Conservation (phyloP, 2,113 vertebrate genomes). For the Seriola dumerili region DNA sequence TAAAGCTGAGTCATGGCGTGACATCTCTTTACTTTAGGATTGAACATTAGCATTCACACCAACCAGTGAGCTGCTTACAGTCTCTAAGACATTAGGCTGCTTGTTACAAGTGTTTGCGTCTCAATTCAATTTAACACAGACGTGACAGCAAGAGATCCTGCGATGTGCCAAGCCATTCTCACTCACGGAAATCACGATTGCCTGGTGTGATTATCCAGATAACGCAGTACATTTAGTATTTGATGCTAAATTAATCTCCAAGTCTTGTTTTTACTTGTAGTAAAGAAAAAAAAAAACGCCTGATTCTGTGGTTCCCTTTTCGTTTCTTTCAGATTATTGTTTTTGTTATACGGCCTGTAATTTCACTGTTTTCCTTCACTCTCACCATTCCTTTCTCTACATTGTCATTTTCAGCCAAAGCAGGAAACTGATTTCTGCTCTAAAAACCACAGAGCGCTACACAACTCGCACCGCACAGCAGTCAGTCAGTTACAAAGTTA, state of each 20-base stretch:
- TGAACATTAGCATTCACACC: constrained; percentile 58
- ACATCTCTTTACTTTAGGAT: constrained; percentile 56
- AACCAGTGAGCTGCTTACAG: constrained; percentile 19
- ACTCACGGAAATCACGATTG: not conserved
- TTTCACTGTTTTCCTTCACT: not conserved
- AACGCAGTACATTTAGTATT: not conserved
- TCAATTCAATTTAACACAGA: constrained; percentile 26
- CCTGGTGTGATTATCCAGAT: constrained; percentile 10
- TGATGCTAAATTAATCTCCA: not conserved
- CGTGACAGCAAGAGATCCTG: not conserved
- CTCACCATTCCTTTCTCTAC: not conserved
- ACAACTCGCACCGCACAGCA: too few species aligned
- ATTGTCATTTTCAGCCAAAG: too few species aligned
- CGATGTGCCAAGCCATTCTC: constrained; percentile 17
- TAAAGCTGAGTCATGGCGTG: constrained; percentile 36
- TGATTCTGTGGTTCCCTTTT: too few species aligned
- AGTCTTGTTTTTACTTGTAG: not conserved
- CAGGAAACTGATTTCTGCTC: too few species aligned
- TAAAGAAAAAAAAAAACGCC: too few species aligned
- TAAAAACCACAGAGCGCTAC: too few species aligned
- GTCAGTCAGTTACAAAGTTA: too few species aligned
- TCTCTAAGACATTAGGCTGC: constrained; percentile 29
- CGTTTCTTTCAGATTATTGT: too few species aligned
- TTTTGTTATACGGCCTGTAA: too few species aligned
- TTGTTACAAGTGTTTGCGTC: constrained; percentile 44